phyloP scores from a whole-genome alignment of 1,140 invertebrate species.

The Druon quercuslanigerum region DNA sequence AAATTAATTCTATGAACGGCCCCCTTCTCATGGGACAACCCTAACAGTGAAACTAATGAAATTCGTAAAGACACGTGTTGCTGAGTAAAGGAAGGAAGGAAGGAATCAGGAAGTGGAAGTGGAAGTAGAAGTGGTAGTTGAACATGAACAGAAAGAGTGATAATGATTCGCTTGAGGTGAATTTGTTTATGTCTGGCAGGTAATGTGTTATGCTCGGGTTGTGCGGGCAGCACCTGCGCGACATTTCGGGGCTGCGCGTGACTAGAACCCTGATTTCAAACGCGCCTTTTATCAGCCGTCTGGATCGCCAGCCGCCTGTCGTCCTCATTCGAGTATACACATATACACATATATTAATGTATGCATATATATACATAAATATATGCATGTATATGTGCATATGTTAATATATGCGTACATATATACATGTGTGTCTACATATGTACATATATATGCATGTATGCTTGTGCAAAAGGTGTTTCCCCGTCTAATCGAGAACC shows the following conservation, averaged over 20 bases:
- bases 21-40: not conserved
- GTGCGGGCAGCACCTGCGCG: slow-evolving; percentile 25
- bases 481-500: slow-evolving; percentile 30
- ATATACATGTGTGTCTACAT: not conserved
- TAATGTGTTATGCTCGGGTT: slow-evolving; percentile 5
- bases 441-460: not conserved
- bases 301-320: slow-evolving; percentile 37
- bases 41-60: no score
- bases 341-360: not conserved
- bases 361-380: not conserved
- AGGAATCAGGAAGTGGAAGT: not conserved
- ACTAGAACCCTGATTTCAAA: slow-evolving; percentile 36
- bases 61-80: no score
- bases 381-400: not conserved
- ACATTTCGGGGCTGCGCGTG: slow-evolving; percentile 33
- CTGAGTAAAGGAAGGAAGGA: no score
- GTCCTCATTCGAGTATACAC: not conserved
- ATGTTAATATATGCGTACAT: not conserved
- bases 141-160: not conserved
- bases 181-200: slow-evolving; percentile 15
- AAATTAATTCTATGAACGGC: not conserved
- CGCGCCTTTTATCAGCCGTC: slow-evolving; percentile 34
- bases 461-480: slow-evolving; percentile 19
- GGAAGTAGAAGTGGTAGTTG: not conserved
- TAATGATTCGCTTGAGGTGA: slow-evolving; percentile 2